These are phyloP conservation scores for Electrona antarctica DNA, from an alignment of 2,113 vertebrate species.

Conservation along the genomic window DNA sequence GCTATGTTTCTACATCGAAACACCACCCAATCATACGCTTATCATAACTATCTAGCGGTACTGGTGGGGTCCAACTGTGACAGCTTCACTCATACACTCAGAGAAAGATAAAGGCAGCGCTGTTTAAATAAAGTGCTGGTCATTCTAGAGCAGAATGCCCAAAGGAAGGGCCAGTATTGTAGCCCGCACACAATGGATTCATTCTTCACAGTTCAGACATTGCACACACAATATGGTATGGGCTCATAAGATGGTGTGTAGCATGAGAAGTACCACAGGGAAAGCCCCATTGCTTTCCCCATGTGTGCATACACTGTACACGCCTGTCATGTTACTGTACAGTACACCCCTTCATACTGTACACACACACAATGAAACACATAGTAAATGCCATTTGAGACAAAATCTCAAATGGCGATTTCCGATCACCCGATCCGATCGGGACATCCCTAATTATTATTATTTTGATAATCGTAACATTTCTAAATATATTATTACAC, in stretches of 20 bases:
- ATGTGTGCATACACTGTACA: neutral
- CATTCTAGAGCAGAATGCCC: conserved; percentile 43
- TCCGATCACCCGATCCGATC: too few relatives aligned
- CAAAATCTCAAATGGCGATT: too few relatives aligned
- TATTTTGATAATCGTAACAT: too few relatives aligned
- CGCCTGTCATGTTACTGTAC: neutral
- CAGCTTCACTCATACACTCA: conserved; percentile 42
- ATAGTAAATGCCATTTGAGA: too few relatives aligned
- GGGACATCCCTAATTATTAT: too few relatives aligned
- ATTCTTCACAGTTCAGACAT: conserved; percentile 41
- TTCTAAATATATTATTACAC: too few relatives aligned
- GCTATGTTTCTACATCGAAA: conserved; percentile 36
- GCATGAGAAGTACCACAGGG: neutral
- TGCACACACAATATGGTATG: neutral
- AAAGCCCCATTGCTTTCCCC: too few relatives aligned
- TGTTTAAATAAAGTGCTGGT: conserved; percentile 52
- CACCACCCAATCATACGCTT: conserved; percentile 34
- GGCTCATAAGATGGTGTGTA: neutral
- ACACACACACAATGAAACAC: too few relatives aligned
- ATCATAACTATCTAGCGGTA: conserved; percentile 43
- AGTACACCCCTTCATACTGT: neutral
- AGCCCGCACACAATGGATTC: conserved; percentile 58
- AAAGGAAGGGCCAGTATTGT: conserved; percentile 51
- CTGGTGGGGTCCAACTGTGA: conserved; percentile 41
- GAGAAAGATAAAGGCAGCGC: conserved; percentile 43